Conservation (phyloP, 2,888 invertebrate genomes). For the Sialis lutaria region DNA sequence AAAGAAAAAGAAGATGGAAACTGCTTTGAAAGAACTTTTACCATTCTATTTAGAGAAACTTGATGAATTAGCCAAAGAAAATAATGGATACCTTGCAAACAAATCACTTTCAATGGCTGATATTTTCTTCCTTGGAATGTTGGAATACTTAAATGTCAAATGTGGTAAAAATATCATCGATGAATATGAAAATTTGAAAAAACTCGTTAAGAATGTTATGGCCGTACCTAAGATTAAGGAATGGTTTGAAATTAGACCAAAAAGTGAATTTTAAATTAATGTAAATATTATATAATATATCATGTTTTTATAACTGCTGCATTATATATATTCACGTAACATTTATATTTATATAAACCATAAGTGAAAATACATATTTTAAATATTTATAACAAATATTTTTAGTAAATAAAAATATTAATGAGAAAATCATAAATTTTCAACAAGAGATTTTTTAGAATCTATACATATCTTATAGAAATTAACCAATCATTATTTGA, state of each 20-base stretch:
- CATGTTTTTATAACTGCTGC: not conserved
- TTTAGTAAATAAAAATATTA: too few species aligned
- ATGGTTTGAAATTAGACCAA: slow-evolving; percentile 46
- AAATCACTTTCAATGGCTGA: slow-evolving; percentile 48
- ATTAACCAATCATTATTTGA: too few species aligned
- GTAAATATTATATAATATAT: not conserved
- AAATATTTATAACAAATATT: too few species aligned
- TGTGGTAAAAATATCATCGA: slow-evolving; percentile 33
- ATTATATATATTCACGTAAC: not conserved
- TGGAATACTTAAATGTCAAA: slow-evolving; percentile 41
- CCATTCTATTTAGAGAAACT: slow-evolving; percentile 39
- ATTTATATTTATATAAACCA: too few species aligned
- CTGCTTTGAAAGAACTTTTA: slow-evolving; percentile 31
- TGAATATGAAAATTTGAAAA: slow-evolving; percentile 36
- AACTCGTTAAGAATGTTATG: slow-evolving; percentile 35
- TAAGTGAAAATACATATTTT: too few species aligned
- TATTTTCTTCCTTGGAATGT: slow-evolving; percentile 35
- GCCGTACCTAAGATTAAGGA: slow-evolving; percentile 38
- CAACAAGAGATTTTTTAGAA: too few species aligned
- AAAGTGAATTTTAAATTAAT: slow-evolving; percentile 31
- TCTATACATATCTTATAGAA: too few species aligned
- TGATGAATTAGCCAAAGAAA: slow-evolving; percentile 36
- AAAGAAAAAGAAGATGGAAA: slow-evolving; percentile 31
- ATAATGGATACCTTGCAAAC: slow-evolving; percentile 38
- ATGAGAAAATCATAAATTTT: too few species aligned